phyloP scores from a whole-genome alignment of 2,888 invertebrate species.

The Stenichneumon culpator region DNA sequence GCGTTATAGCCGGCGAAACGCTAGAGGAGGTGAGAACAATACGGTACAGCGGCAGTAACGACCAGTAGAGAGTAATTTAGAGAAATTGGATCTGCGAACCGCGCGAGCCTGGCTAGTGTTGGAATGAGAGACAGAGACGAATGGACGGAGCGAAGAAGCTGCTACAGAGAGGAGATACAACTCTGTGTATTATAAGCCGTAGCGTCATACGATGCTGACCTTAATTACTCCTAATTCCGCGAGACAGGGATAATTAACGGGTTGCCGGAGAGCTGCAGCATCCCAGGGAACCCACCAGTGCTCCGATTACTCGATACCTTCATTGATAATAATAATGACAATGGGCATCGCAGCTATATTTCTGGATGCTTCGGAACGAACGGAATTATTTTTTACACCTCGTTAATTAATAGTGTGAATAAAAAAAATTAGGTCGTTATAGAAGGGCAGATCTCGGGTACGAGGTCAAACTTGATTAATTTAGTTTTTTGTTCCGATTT shows the following conservation, averaged over 20 bases:
- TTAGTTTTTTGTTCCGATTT: not conserved
- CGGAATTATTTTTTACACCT: not conserved
- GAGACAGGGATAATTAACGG: conserved; percentile 71
- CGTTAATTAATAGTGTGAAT: not conserved
- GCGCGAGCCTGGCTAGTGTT: not conserved
- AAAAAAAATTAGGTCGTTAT: not conserved
- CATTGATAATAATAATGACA: conserved; percentile 42
- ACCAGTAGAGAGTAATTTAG: conserved; percentile 43
- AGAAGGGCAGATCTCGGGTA: not conserved
- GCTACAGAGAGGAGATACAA: conserved; percentile 28
- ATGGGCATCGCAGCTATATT: not conserved
- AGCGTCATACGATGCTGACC: conserved; percentile 63
- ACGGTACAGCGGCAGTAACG: conserved; percentile 35
- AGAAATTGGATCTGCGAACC: conserved; percentile 56
- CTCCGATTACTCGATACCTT: conserved; percentile 42
- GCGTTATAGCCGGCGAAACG: conserved; percentile 24
- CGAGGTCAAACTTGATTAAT: not conserved
- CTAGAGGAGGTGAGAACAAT: conserved; percentile 7
- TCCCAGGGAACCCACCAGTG: conserved; percentile 28
- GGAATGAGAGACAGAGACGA: conserved; percentile 17
- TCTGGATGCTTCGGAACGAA: not conserved
- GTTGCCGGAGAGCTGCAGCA: conserved; percentile 52
- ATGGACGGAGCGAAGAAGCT: conserved; percentile 26
- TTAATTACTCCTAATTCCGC: conserved; percentile 72
- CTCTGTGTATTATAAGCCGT: conserved; percentile 22